Conservation (phyloP, 1,140 invertebrate genomes). For the Scaptodrosophila lebanonensis region DNA sequence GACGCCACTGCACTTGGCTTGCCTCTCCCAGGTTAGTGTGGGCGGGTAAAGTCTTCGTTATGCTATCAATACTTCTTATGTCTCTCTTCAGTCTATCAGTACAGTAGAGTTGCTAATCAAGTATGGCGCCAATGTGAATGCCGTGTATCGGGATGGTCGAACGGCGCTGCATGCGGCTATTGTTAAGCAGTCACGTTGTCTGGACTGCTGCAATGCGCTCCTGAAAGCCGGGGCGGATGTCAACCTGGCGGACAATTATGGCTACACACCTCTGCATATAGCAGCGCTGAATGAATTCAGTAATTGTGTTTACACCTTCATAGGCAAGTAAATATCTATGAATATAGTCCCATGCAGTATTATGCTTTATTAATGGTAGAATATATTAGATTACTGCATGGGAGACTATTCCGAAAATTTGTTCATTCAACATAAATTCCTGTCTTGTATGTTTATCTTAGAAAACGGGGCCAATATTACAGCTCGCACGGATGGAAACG, state of each 20-base stretch:
- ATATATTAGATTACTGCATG: too few relatives aligned
- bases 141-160: constrained; percentile 83
- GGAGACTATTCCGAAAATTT: background rate
- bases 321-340: constrained; percentile 77
- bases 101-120: constrained; percentile 83
- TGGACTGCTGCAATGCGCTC: constrained; percentile 83
- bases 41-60: too few relatives aligned
- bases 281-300: constrained; percentile 91
- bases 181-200: constrained; percentile 84
- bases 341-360: background rate
- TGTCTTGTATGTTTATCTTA: constrained; percentile 40
- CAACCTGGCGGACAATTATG: constrained; percentile 87
- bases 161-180: constrained; percentile 88
- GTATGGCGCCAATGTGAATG: constrained; percentile 81
- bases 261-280: constrained; percentile 88
- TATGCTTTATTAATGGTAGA: too few relatives aligned
- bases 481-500: constrained; percentile 86
- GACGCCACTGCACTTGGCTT: constrained; percentile 87
- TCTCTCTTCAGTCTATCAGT: constrained; percentile 85
- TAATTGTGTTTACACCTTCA: constrained; percentile 84
- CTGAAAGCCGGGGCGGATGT: constrained; percentile 85
- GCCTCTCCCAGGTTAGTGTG: too few relatives aligned
- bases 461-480: constrained; percentile 90
- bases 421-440: background rate
- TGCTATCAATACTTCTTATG: too few relatives aligned